Evolutionary conservation across 2,113 vertebrate genomes (phyloP).

Genomic region (Etheostoma cragini): DNA sequence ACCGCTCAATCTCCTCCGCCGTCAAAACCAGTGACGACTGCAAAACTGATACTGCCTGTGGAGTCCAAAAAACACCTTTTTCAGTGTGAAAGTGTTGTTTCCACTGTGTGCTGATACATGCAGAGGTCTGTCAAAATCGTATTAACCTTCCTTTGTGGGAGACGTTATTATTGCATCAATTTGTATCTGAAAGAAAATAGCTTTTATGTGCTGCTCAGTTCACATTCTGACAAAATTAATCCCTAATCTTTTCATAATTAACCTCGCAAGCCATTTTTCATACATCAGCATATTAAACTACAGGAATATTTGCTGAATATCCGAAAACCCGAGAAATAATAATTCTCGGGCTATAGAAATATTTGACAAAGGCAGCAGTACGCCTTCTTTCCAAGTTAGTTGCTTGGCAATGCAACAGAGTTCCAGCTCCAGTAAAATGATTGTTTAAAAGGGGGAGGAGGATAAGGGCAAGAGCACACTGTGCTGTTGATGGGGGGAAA

Average conservation of each 20-base stretch:
- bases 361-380: conserved; percentile 37
- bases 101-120: conserved; percentile 39
- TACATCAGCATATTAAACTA: conserved; percentile 18
- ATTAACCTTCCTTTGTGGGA: conserved; percentile 17
- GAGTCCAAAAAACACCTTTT: conserved; percentile 27
- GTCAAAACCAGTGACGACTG: conserved; percentile 36
- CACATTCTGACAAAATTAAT: not conserved
- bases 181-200: not conserved
- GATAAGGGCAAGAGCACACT: conserved; percentile 25
- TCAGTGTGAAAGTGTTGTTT: conserved; percentile 52
- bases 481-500: conserved; percentile 12
- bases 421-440: conserved; percentile 54
- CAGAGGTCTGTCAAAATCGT: conserved; percentile 39
- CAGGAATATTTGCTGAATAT: conserved; percentile 14
- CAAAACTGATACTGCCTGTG: conserved; percentile 25
- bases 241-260: conserved; percentile 12
- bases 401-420: conserved; percentile 65
- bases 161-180: not conserved
- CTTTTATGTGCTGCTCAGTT: conserved; percentile 1
- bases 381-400: conserved; percentile 60
- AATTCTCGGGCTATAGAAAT: conserved; percentile 37
- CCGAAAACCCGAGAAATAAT: conserved; percentile 6
- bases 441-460: conserved; percentile 45
- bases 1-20: conserved; percentile 19
- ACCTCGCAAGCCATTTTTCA: conserved; percentile 13